Evolutionary conservation across 2,797 vertebrate genomes (phyloP), one percentile per base, ranked within the genome.

Genomic region (Thaleichthys pacificus): DNA sequence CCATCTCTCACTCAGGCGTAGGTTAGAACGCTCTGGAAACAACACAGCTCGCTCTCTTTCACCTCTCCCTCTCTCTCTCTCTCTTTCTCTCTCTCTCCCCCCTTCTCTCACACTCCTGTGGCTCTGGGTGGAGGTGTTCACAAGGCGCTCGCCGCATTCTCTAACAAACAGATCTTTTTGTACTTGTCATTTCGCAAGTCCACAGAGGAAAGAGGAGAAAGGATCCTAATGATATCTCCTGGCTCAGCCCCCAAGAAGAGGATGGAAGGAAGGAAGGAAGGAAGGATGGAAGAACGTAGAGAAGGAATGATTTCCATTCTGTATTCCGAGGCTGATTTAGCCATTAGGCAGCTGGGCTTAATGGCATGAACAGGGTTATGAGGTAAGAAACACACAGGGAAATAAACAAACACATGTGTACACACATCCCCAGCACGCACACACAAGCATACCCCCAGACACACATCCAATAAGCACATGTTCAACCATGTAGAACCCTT

Each of bases 311-410:
- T 74, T 76, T 85, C 83, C 83, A 87, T 88, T 87, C 84, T 60
- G 81, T 77, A 89, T 88, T 87, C 87, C 82, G 74, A 73, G 79
- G 66, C 81, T 73, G 79, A 30, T 61, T 73, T 76, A 71, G 80
- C 77, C 71, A 82, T 70, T 78, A 79, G 76, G 83, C 85, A 86
- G 83, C 73, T 85, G 82, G 81, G 74, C 71, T 78, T 83, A 78
- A 88, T 77, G 81, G 81, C 68, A 85, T 4, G 21, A 66, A 68
- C 38, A 81, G 70, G 83, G 78, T 81, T 80, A 83, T 71, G 78
- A 70, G n/a, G 70, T 21, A 68, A 69, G 74, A 70, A 49, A 73
- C 77, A 66, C 72, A 69, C 22, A 32, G 32, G 32, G 4, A 32
- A 32, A 61, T 11, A 49, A 47, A 74, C 73, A 84, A 80, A 80